Percentiles rank a stretch among this genome's conserved stretches.
Evolutionary conservation across 2,797 vertebrate species (phyloP).

Genomic region (Cygnus olor): DNA sequence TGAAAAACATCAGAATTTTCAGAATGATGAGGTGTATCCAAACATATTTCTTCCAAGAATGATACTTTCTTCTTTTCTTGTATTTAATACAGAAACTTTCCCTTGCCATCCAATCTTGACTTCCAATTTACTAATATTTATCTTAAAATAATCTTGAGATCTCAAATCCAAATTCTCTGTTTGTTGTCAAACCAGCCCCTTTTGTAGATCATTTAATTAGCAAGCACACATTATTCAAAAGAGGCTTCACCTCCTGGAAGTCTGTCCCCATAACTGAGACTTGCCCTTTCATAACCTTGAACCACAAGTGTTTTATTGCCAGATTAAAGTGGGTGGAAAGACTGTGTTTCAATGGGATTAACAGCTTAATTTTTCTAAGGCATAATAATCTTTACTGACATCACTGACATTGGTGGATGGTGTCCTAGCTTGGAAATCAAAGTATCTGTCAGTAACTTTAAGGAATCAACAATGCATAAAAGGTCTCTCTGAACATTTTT

Average conservation of each 20-base stretch:
- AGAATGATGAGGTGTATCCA: constrained; percentile 25
- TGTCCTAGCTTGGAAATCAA: background rate
- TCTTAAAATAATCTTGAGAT: background rate
- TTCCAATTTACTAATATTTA: background rate
- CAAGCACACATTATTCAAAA: background rate
- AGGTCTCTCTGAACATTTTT: background rate
- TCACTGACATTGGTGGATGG: background rate
- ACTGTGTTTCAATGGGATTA: background rate
- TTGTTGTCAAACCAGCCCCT: background rate
- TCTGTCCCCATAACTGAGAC: background rate
- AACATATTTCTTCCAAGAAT: constrained; percentile 32
- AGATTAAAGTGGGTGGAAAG: background rate
- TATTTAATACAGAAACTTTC: background rate
- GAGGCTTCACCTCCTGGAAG: background rate
- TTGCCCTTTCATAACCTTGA: background rate
- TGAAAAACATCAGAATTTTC: background rate
- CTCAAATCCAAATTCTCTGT: background rate
- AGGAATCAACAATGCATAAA: background rate
- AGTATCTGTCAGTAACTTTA: background rate
- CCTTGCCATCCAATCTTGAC: background rate
- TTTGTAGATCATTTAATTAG: background rate
- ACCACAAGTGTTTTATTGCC: background rate
- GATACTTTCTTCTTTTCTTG: background rate
- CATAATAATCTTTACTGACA: background rate
- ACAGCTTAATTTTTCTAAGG: background rate